These are phyloP conservation scores for Bungarus multicinctus DNA, from an alignment of 2,113 vertebrate species.

Conservation along the genomic window DNA sequence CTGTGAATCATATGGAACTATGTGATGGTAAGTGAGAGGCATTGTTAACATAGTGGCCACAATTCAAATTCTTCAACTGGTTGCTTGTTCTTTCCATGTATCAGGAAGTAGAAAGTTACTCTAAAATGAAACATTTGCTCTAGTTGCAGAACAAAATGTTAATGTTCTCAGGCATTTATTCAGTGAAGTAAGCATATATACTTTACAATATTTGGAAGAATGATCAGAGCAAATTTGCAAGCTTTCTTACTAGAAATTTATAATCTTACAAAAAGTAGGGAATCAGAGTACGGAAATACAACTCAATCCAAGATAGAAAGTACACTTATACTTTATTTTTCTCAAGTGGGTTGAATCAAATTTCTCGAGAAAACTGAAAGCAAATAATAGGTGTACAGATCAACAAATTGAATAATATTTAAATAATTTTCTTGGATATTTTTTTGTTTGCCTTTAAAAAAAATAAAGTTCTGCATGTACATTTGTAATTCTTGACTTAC, in stretches of 20 bases:
- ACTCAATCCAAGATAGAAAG: not conserved
- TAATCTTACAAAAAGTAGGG: not conserved
- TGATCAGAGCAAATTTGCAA: not conserved
- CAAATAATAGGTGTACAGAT: not conserved
- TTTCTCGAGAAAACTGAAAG: not conserved
- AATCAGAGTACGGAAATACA: not conserved
- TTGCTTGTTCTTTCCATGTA: not conserved
- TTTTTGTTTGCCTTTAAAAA: not conserved
- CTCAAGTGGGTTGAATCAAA: not conserved
- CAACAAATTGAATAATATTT: not conserved
- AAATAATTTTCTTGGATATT: not conserved
- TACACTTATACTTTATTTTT: not conserved
- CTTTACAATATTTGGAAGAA: not conserved
- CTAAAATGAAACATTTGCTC: not conserved
- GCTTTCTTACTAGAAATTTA: not conserved
- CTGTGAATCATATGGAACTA: not conserved
- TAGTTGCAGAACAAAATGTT: conserved; percentile 21
- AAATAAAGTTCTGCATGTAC: not conserved
- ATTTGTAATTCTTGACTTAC: not conserved
- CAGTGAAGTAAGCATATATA: not conserved
- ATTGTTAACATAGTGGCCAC: not conserved
- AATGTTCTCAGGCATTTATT: not conserved
- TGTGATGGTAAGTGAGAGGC: not conserved
- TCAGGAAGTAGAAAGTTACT: not conserved
- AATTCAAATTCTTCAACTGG: not conserved